These are phyloP conservation scores for Caenorhabditis doughertyi DNA, from an alignment of 2,888 invertebrate species.

Conservation along the genomic window DNA sequence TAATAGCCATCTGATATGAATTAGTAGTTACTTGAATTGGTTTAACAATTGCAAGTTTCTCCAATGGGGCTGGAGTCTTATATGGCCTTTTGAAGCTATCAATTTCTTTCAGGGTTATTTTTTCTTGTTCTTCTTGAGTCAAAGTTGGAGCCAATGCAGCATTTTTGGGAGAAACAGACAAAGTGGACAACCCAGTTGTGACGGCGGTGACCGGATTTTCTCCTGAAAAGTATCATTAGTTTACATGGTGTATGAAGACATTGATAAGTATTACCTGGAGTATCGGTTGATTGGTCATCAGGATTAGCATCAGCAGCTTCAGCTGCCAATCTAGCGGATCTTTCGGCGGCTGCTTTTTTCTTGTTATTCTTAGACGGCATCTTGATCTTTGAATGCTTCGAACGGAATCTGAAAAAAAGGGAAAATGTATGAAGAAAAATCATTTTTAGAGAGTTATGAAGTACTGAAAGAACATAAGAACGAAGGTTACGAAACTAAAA, in stretches of 20 bases:
- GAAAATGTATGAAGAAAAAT: background rate
- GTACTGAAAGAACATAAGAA: too few species aligned
- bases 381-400: background rate
- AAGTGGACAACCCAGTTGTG: too few species aligned
- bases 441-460: too few species aligned
- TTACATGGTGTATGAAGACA: too few species aligned
- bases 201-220: too few species aligned
- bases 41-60: background rate
- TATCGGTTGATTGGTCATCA: background rate
- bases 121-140: too few species aligned
- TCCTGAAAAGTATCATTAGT: too few species aligned
- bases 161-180: background rate
- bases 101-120: too few species aligned
- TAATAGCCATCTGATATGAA: constrained; percentile 23
- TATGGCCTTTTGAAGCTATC: background rate
- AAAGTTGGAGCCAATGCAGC: background rate
- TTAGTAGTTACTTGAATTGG: constrained; percentile 27
- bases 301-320: background rate
- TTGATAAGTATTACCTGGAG: too few species aligned
- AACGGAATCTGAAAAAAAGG: background rate
- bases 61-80: background rate
- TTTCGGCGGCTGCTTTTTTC: constrained; percentile 12
- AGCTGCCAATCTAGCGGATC: background rate
- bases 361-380: constrained; percentile 26
- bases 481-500: too few species aligned